These are phyloP conservation scores for Ciconia stormi DNA, from an alignment of 2,113 vertebrate species.

Conservation along the genomic window DNA sequence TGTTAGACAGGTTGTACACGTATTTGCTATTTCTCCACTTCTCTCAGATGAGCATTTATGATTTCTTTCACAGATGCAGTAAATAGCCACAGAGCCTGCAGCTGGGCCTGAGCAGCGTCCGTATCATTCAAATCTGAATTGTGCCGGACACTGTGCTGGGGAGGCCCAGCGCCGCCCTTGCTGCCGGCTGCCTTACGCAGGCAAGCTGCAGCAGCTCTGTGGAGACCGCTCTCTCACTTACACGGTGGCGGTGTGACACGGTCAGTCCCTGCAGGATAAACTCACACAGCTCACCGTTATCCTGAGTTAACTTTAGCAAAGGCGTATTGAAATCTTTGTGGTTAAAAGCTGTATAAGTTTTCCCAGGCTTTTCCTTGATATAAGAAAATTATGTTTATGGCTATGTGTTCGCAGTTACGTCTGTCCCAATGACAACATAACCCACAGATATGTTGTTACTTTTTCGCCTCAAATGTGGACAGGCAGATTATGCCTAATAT, in stretches of 20 bases:
- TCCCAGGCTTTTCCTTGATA: background rate
- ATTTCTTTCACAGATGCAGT: background rate
- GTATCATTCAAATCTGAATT: fast-evolving
- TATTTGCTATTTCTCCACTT: background rate
- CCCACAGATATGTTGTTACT: background rate
- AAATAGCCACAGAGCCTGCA: background rate
- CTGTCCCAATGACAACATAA: background rate
- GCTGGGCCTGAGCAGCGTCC: fast-evolving
- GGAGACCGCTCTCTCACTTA: background rate
- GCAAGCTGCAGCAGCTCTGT: background rate
- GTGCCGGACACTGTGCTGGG: background rate
- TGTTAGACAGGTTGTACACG: background rate
- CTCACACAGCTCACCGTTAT: background rate
- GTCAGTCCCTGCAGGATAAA: background rate
- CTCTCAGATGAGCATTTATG: background rate
- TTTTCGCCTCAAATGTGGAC: background rate
- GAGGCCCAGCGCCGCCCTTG: fast-evolving
- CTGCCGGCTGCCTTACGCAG: background rate
- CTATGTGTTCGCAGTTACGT: background rate
- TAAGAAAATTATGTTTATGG: background rate
- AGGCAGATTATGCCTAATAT: background rate
- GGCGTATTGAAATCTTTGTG: background rate
- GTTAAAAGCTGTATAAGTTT: slow-evolving; percentile 3
- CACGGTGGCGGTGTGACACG: fast-evolving
- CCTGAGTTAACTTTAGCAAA: background rate